phyloP scores from a whole-genome alignment of 2,113 vertebrate genomes.

The Oncorhynchus clarkii region DNA sequence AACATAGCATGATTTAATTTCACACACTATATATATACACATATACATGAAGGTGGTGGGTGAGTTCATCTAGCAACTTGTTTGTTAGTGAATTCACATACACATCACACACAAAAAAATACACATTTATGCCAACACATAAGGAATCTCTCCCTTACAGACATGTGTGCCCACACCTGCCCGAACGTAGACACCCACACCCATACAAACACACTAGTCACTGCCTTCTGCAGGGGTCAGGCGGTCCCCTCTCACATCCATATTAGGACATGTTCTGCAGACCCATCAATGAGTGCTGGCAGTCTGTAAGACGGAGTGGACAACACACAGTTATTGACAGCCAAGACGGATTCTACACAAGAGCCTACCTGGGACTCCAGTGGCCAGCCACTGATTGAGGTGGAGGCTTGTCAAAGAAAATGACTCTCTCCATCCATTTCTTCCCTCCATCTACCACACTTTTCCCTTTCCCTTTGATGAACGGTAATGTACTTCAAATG shows the following conservation, averaged over 20 bases:
- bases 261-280: slow-evolving; percentile 29
- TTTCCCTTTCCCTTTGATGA: slow-evolving; percentile 17
- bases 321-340: slow-evolving; percentile 49
- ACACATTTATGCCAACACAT: not conserved
- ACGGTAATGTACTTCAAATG: slow-evolving; percentile 28
- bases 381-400: slow-evolving; percentile 14
- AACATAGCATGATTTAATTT: slow-evolving; percentile 4
- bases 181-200: not conserved
- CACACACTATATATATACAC: not conserved
- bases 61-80: not conserved
- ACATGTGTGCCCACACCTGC: not conserved
- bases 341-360: slow-evolving; percentile 44
- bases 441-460: not conserved
- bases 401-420: slow-evolving; percentile 29
- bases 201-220: too few relatives aligned
- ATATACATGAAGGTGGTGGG: not conserved
- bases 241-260: slow-evolving; percentile 7
- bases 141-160: not conserved
- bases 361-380: slow-evolving; percentile 13
- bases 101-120: not conserved
- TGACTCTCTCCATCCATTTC: slow-evolving; percentile 45
- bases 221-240: too few relatives aligned
- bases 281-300: not conserved
- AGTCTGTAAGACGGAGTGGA: slow-evolving; percentile 41
- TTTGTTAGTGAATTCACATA: not conserved